A percentile compares a stretch with the other conserved stretches of the same genome.
Conservation (phyloP, 2,888 invertebrate species). For the Dolomedes plantarius region DNA sequence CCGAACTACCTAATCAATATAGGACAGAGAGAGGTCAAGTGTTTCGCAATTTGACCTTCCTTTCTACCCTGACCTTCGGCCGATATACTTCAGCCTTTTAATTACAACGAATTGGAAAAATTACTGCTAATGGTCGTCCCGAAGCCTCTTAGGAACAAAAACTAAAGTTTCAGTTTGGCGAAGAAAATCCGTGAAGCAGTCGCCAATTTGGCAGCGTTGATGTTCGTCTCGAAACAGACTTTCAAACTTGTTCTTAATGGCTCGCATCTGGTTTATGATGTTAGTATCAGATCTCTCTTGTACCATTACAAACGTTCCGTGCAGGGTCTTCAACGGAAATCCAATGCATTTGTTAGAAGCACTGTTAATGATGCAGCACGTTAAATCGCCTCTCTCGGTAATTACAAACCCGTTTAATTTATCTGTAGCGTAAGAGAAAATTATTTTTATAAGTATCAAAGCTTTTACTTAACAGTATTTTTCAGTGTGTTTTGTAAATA, state of each 20-base stretch:
- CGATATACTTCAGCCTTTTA: slow-evolving; percentile 34
- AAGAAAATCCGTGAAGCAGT: background rate
- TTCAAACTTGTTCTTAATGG: slow-evolving; percentile 15
- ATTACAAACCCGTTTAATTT: too few species aligned
- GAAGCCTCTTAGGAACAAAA: background rate
- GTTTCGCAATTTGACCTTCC: slow-evolving; percentile 55
- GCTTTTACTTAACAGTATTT: too few species aligned
- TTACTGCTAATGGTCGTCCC: background rate
- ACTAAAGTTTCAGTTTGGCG: background rate
- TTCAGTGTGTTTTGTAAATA: too few species aligned
- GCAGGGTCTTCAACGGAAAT: background rate
- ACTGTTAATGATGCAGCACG: too few species aligned
- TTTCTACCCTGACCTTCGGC: slow-evolving; percentile 34
- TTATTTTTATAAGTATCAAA: too few species aligned
- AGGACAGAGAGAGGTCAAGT: slow-evolving; percentile 43
- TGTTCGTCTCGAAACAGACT: background rate
- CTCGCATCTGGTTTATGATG: background rate
- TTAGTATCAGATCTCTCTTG: background rate
- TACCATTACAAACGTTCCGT: background rate
- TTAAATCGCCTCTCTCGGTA: too few species aligned
- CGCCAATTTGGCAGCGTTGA: slow-evolving; percentile 11
- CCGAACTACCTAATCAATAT: slow-evolving; percentile 44
- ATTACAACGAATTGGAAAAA: background rate
- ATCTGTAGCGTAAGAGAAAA: too few species aligned
- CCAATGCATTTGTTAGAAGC: too few species aligned